Conservation (phyloP, 2,113 vertebrate species). For the Callorhinus ursinus region DNA sequence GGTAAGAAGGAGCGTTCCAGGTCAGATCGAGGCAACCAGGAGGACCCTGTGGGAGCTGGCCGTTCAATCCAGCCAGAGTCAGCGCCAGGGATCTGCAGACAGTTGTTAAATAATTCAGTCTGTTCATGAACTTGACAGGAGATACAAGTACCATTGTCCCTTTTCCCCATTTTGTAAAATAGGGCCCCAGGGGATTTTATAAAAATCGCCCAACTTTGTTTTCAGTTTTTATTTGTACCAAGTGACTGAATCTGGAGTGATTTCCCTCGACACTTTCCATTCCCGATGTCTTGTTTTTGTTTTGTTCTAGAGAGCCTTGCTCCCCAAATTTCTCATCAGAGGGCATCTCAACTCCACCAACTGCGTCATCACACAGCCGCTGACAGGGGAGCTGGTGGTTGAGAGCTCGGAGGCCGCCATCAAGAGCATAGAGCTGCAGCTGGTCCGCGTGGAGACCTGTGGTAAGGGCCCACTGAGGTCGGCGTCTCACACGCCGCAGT, state of each 20-base stretch:
- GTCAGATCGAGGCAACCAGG: neutral
- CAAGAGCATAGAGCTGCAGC: conserved; percentile 96
- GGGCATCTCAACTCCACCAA: conserved; percentile 94
- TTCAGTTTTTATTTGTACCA: neutral
- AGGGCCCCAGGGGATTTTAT: neutral
- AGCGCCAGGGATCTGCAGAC: fast-evolving
- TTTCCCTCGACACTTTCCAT: neutral
- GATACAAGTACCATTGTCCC: fast-evolving
- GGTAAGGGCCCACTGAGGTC: conserved; percentile 86
- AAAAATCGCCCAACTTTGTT: neutral
- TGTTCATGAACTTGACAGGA: fast-evolving
- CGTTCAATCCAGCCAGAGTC: fast-evolving
- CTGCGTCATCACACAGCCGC: conserved; percentile 93
- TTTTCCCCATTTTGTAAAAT: neutral
- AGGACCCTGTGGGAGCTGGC: fast-evolving
- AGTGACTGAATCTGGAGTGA: fast-evolving
- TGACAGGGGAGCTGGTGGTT: conserved; percentile 94
- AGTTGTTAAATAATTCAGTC: fast-evolving
- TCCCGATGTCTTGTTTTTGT: neutral
- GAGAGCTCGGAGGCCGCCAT: conserved; percentile 93
- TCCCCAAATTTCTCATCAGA: conserved; percentile 94
- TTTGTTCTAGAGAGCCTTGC: conserved; percentile 86
- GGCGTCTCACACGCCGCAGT: fast-evolving
- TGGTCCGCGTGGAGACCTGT: conserved; percentile 97
- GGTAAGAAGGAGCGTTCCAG: neutral